Evolutionary conservation across 2,797 vertebrate species (phyloP).

Genomic region (Borostomias antarcticus): DNA sequence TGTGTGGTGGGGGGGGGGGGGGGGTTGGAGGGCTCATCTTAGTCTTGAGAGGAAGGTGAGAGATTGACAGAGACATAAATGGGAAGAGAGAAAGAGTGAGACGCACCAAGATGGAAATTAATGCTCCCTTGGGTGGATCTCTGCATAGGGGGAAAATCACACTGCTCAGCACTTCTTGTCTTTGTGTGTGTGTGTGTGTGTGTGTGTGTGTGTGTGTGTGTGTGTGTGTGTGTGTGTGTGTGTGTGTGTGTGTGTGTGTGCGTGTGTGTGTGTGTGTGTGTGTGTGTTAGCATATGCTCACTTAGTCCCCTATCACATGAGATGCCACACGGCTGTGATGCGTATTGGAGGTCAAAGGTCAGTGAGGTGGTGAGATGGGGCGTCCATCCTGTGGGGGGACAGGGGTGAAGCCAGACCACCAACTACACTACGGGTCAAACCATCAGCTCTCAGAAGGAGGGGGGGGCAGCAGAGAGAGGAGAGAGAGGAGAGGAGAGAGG

Average conservation of each 20-base stretch:
- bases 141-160: background rate
- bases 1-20: no score
- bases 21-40: no score
- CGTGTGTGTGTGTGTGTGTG: background rate
- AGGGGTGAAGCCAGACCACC: background rate
- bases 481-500: no score
- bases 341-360: slow-evolving; percentile 1
- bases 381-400: background rate
- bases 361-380: background rate
- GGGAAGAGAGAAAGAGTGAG: no score
- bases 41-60: background rate
- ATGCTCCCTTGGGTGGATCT: background rate
- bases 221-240: background rate
- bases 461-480: no score
- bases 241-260: background rate
- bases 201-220: background rate
- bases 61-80: background rate
- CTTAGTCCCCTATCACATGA: background rate
- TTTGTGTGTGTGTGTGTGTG: background rate
- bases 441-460: no score
- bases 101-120: no score
- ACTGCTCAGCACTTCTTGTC: no score
- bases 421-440: background rate
- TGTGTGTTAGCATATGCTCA: no score
- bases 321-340: background rate